phyloP scores from a whole-genome alignment of 2,113 vertebrate species.

The Catharus fuscescens region DNA sequence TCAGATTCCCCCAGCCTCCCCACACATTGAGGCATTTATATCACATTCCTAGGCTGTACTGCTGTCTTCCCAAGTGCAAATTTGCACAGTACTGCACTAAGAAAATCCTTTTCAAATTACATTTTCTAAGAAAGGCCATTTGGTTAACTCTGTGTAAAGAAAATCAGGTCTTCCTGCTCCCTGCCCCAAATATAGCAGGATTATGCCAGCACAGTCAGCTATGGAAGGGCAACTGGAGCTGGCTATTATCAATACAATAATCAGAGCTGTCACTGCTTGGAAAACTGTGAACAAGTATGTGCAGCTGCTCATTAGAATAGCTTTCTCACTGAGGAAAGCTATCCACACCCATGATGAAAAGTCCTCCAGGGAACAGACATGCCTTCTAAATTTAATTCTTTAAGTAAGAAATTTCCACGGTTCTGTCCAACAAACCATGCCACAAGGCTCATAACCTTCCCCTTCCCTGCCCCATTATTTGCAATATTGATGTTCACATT shows the following conservation, averaged over 20 bases:
- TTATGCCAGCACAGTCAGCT: background rate
- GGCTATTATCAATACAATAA: background rate
- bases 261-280: background rate
- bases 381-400: background rate
- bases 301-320: conserved; percentile 5
- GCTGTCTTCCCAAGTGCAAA: background rate
- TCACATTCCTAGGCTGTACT: background rate
- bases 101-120: background rate
- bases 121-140: background rate
- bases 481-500: background rate
- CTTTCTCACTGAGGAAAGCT: background rate
- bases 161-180: background rate
- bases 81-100: background rate
- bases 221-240: background rate
- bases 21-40: background rate
- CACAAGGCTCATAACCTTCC: background rate
- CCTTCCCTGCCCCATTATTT: background rate
- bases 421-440: background rate
- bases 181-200: background rate
- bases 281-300: background rate
- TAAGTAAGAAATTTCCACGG: background rate
- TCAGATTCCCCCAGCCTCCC: background rate
- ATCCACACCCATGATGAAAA: background rate
- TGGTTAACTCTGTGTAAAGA: background rate
- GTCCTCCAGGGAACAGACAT: background rate